Base-by-base conservation (phyloP, 2,888 invertebrate species). In the Ellobium chinense region DNA sequence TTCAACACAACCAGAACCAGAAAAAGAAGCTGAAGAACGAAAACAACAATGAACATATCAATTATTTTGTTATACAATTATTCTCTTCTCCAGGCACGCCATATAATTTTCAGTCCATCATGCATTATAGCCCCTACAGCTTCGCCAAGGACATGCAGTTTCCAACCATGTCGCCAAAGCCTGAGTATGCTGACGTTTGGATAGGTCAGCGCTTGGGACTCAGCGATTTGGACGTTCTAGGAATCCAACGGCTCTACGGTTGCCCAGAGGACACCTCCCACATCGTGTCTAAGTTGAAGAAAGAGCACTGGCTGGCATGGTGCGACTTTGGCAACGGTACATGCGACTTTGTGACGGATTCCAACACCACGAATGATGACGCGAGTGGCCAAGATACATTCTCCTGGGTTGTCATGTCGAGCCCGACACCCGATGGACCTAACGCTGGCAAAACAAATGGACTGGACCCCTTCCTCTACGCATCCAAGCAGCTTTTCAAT, bases 41-140 rank as follows among this genome's bases (percentile, higher is more conserved):
- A n/a, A n/a, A n/a, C n/a, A n/a, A n/a, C n/a, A n/a, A n/a, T n/a
- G n/a, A n/a, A n/a, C n/a, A n/a, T 46, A 46, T 46, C 46, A 18
- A 18, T 18, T 46, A 46, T 46, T 46, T 46, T 46, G 7, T 18
- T 46, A 7, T 46, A 12, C 18, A 46, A 46, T 46, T 46, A 12
- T 46, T 46, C n/a, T n/a, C n/a, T n/a, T n/a, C n/a, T 31, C 29
- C 75, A 75, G 76, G 68, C 0, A 68, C 76, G 0, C 63, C 70
- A 29, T 78, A 78, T 21, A 70, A 78, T 63, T 70, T 70, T n/a
- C 31, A 7, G 2, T 78, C 78, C 31, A 70, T 78, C 72, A 78
- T 70, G 70, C 78, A 78, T 36, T 70, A 70, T 34, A 36, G 70
- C 1, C 62, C 78, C 1, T 78, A 70, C 54, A 54, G 3, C 21